phyloP scores from a whole-genome alignment of 2,113 vertebrate species.

The Haemorhous mexicanus region DNA sequence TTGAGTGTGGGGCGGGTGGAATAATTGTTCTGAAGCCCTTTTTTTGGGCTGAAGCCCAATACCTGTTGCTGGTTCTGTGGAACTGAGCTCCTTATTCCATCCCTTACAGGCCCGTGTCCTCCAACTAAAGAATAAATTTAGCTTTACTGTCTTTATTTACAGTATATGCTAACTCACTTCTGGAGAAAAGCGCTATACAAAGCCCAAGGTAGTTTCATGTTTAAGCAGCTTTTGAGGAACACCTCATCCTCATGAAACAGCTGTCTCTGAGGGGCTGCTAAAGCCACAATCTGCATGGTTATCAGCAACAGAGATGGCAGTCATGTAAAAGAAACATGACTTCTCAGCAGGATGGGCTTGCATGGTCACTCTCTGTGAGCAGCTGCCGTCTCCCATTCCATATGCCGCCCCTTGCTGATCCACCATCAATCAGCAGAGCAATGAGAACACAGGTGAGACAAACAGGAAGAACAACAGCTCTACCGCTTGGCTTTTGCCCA shows the following conservation, averaged over 20 bases:
- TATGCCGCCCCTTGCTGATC: background rate
- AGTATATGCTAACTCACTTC: background rate
- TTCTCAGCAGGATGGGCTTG: background rate
- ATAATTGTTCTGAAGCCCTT: background rate
- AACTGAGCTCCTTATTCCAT: background rate
- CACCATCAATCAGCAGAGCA: background rate
- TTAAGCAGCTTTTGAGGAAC: background rate
- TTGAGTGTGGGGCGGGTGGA: background rate
- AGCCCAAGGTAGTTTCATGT: background rate
- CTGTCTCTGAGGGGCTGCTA: background rate
- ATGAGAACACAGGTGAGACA: background rate
- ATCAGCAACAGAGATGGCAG: background rate
- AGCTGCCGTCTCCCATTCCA: background rate
- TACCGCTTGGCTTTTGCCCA: background rate
- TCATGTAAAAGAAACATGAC: background rate
- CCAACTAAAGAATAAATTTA: background rate
- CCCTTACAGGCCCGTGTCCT: background rate
- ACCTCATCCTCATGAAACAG: background rate
- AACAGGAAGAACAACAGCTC: background rate
- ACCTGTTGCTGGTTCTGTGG: background rate
- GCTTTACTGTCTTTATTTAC: background rate
- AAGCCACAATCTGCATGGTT: background rate
- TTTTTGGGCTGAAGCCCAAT: background rate
- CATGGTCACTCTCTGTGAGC: background rate
- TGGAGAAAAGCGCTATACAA: background rate